Evolutionary conservation across 2,113 vertebrate genomes (phyloP).

Genomic region (Gambusia holbrooki): DNA sequence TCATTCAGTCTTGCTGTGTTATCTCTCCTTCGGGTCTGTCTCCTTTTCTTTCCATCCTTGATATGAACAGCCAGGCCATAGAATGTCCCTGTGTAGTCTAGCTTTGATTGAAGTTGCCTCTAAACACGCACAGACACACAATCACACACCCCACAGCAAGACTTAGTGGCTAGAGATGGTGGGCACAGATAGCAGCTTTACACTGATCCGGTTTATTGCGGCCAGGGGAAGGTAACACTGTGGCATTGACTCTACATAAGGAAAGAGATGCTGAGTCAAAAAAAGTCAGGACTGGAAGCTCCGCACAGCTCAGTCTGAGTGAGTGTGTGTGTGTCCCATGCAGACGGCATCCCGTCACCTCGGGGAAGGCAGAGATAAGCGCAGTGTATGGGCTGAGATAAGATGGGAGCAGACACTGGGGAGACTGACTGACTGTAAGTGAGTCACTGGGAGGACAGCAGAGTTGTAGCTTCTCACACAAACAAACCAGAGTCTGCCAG

Average conservation of each 20-base stretch:
- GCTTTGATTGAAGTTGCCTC: constrained; percentile 40
- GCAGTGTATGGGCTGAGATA: constrained; percentile 73
- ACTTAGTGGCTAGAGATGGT: constrained; percentile 54
- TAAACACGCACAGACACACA: constrained; percentile 24
- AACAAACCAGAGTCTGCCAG: constrained; percentile 1
- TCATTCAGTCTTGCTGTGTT: constrained; percentile 47
- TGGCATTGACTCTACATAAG: constrained; percentile 24
- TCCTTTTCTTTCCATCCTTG: constrained; percentile 60
- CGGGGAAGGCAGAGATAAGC: constrained; percentile 70
- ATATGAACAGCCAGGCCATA: constrained; percentile 59
- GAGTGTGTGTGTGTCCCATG: constrained; percentile 38
- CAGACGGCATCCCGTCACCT: constrained; percentile 74
- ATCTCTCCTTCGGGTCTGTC: constrained; percentile 65
- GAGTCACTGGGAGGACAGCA: constrained; percentile 60
- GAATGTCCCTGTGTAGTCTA: constrained; percentile 76
- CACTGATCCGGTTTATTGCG: constrained; percentile 62
- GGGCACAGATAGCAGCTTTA: constrained; percentile 66
- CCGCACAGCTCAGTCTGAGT: constrained; percentile 23
- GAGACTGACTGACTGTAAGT: constrained; percentile 72
- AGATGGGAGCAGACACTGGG: constrained; percentile 69
- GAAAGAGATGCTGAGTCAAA: constrained; percentile 68
- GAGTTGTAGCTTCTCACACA: constrained; percentile 37
- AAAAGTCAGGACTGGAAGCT: constrained; percentile 43
- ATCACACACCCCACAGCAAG: constrained; percentile 31
- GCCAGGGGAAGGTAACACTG: constrained; percentile 59